These are phyloP conservation scores for Neodiprion virginianus DNA, from an alignment of 1,140 invertebrate genomes.

Conservation along the genomic window DNA sequence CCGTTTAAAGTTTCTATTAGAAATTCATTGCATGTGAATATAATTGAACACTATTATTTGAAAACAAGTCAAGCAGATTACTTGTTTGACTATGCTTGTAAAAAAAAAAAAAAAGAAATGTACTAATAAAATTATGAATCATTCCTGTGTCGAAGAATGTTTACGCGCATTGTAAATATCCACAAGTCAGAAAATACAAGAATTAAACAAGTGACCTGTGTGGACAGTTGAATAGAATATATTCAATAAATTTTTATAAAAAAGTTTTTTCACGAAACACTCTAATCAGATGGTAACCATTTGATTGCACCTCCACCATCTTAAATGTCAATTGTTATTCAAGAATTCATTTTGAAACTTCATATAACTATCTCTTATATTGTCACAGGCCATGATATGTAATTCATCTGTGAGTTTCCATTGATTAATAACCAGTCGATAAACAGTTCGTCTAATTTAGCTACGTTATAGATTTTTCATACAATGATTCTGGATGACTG, in stretches of 20 bases:
- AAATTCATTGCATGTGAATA: neutral
- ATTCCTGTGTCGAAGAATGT: too few species aligned
- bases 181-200: too few species aligned
- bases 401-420: slow-evolving; percentile 1
- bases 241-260: neutral
- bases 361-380: neutral
- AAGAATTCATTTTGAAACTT: neutral
- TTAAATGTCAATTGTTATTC: neutral
- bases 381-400: neutral
- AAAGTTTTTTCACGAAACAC: neutral
- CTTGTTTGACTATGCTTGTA: too few species aligned
- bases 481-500: too few species aligned
- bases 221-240: too few species aligned
- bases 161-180: too few species aligned
- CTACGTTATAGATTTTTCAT: too few species aligned
- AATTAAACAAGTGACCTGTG: too few species aligned
- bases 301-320: neutral
- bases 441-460: too few species aligned
- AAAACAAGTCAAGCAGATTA: neutral
- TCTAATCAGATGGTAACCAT: neutral
- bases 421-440: neutral
- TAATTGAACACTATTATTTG: neutral
- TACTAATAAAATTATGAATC: too few species aligned
- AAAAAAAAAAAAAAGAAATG: too few species aligned
- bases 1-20: too few species aligned